phyloP scores from a whole-genome alignment of 2,113 vertebrate species.

The Corydoras maculifer region DNA sequence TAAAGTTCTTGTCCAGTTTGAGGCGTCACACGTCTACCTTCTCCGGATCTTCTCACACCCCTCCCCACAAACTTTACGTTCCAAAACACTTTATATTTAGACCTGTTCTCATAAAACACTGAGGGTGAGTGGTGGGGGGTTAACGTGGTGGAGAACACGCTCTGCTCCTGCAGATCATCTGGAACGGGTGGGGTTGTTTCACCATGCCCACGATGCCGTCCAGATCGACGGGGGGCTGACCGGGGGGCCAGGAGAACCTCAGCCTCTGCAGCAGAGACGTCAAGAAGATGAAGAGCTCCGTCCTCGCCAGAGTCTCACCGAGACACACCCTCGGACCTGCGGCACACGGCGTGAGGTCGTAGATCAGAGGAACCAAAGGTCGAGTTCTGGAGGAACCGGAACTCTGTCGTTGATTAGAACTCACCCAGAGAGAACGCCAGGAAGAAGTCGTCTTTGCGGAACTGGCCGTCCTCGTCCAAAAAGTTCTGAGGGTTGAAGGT shows the following conservation, averaged over 20 bases:
- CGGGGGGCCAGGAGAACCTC: conserved; percentile 46
- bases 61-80: too few relatives aligned
- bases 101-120: too few relatives aligned
- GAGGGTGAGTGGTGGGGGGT: too few relatives aligned
- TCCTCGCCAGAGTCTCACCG: not conserved
- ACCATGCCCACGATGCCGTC: conserved; percentile 23
- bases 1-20: too few relatives aligned
- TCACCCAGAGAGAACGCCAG: conserved; percentile 21
- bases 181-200: conserved; percentile 16
- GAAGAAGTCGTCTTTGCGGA: conserved; percentile 24
- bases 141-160: not conserved
- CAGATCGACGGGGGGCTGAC: conserved; percentile 10
- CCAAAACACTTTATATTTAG: too few relatives aligned
- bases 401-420: not conserved
- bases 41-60: too few relatives aligned
- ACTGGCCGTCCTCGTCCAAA: conserved; percentile 45
- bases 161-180: conserved; percentile 23
- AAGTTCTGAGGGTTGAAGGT: conserved; percentile 67
- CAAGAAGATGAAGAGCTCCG: conserved; percentile 48
- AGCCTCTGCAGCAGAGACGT: conserved; percentile 62
- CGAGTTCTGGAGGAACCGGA: not conserved
- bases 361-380: not conserved
- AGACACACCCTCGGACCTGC: conserved; percentile 51
- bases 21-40: too few relatives aligned
- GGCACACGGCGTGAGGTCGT: not conserved